A percentile compares a stretch with the other conserved stretches of the same genome.
Conservation (phyloP, 1,140 invertebrate species). For the Venturia canescens region DNA sequence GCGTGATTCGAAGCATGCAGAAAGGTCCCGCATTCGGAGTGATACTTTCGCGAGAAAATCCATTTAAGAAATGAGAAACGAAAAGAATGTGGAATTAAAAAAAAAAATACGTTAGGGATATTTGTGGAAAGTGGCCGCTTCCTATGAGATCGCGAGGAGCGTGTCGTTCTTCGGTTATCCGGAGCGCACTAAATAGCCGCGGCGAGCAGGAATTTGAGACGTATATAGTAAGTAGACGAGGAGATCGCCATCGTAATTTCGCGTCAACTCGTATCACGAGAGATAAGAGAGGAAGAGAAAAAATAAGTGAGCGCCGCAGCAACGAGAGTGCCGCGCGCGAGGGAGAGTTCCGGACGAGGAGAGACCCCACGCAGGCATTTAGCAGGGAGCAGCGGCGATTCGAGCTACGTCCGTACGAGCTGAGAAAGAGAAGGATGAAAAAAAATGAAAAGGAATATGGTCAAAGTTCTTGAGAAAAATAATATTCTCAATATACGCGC, state of each 20-base stretch:
- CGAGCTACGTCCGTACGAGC: neutral
- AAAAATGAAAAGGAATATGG: neutral
- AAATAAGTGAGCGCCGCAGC: neutral
- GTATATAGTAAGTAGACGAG: too few species aligned
- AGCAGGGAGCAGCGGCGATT: conserved; percentile 31
- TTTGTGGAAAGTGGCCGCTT: too few species aligned
- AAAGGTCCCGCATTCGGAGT: too few species aligned
- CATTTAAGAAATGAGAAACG: neutral
- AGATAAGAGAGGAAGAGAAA: neutral
- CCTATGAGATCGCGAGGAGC: too few species aligned
- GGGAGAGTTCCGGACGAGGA: conserved; percentile 28
- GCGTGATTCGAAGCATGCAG: too few species aligned
- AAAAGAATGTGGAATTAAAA: neutral
- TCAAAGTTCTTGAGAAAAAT: conserved; percentile 41
- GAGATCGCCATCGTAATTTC: conserved; percentile 33
- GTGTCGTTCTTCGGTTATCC: too few species aligned
- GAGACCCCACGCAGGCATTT: conserved; percentile 28
- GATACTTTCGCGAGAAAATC: neutral
- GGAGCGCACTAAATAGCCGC: conserved; percentile 4
- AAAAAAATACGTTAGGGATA: neutral
- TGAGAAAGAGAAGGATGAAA: neutral
- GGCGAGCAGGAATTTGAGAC: neutral
- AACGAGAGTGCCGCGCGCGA: neutral
- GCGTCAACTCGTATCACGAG: conserved; percentile 9
- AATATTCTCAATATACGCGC: conserved; percentile 15